Evolutionary conservation across 2,113 vertebrate species (phyloP), one percentile per base, ranked within the genome.

Genomic region (Apaloderma vittatum): DNA sequence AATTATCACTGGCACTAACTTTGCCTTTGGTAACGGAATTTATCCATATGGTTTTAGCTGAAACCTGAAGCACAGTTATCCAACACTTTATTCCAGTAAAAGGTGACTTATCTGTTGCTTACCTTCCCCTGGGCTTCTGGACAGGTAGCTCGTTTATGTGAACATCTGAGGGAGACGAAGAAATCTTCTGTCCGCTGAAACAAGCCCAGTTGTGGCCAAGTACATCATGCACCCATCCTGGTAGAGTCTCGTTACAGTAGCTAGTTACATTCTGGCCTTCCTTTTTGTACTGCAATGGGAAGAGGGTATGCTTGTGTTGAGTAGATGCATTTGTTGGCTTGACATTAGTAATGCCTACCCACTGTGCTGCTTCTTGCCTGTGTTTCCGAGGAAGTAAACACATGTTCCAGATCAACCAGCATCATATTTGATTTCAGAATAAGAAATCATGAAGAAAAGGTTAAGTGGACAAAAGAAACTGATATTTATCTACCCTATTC

Each of bases 151-250:
- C 63, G 0, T 96, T 96, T 55, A 85, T 3, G 1, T 75, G 96
- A 40, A 62, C 66, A 27, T 96, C 96, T 3, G 97, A 97, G 1
- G 91, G 73, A 23, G 98, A 63, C 3, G 97, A 62, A 3, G 96
- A 96, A 37, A 98, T 88, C 82, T 98, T 99, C 87, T 97, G 99
- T 45, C 99, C 99, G 0, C 94, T 94, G 85, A 99, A 99, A 95
- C 99, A 99, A 34, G 98, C 99, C 99, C 99, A 99, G 86, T 99
- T 99, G 85, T 94, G 98, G 24, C 99, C 99, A 95, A 99, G 97
- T 6, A 99, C 98, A 61, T 99, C 99, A 51, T 99, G 99, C 8
- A 99, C 99, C 99, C 99, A 99, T 49, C 99, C 99, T 5, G 98
- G 97, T 11, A 99, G 86, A 4, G 99, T 99, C 94, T 99, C 99